Percentiles rank a stretch among this genome's conserved stretches.
These are phyloP conservation scores for Orthosia cruda DNA, from an alignment of 2,888 invertebrate genomes.

Conservation along the genomic window DNA sequence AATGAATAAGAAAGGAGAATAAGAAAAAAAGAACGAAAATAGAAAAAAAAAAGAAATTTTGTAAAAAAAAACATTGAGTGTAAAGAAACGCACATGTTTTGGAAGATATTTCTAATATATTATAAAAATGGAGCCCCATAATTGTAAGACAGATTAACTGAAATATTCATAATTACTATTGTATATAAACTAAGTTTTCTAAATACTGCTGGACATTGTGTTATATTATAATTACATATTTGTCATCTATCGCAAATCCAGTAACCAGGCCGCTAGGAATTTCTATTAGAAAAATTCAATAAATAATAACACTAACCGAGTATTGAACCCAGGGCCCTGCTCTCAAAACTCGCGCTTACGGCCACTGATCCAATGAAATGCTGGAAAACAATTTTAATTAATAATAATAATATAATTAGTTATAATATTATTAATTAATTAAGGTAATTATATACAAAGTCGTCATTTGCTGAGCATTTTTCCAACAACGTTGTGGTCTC, in stretches of 20 bases:
- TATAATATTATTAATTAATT: no score
- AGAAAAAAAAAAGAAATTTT: slow-evolving; percentile 17
- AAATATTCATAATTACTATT: neutral
- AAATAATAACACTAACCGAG: neutral
- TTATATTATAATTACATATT: neutral
- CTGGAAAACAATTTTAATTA: no score
- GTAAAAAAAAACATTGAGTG: slow-evolving; percentile 16
- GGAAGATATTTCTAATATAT: neutral
- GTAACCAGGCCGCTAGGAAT: neutral
- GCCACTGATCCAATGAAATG: neutral
- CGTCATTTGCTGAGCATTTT: no score
- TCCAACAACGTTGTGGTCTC: no score
- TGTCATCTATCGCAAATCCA: neutral
- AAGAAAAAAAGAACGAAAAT: neutral
- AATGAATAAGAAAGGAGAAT: neutral
- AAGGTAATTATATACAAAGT: no score
- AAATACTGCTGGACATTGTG: neutral
- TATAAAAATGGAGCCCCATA: neutral
- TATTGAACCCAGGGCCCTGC: no score
- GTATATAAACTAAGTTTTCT: neutral
- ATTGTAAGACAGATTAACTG: neutral
- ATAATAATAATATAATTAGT: no score
- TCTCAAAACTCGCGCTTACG: neutral
- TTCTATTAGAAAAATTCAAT: neutral
- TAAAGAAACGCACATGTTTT: neutral